phyloP scores from a whole-genome alignment of 2,113 vertebrate species.

The Balaenoptera acutorostrata region DNA sequence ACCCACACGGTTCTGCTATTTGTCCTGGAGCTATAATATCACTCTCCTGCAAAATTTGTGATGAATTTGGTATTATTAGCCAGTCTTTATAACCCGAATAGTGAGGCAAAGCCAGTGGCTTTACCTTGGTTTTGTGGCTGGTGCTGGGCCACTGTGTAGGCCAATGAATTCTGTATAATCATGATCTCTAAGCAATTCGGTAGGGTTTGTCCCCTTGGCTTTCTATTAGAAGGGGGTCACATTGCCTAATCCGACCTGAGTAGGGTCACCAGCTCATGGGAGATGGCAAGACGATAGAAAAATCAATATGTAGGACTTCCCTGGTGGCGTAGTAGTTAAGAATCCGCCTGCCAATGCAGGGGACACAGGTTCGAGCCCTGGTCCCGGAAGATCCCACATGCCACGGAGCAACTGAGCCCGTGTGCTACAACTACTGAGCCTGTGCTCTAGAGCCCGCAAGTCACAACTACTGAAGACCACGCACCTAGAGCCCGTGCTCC shows the following conservation, averaged over 20 bases:
- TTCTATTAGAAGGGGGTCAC: not conserved
- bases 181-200: not conserved
- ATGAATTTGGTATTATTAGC: not conserved
- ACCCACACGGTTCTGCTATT: not conserved
- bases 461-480: no score
- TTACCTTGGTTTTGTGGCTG: not conserved
- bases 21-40: not conserved
- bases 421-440: no score
- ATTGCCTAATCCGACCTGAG: not conserved
- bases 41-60: not conserved
- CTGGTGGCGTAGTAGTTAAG: no score
- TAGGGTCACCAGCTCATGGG: not conserved
- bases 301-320: no score
- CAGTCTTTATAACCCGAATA: not conserved
- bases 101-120: not conserved
- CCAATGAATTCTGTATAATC: not conserved
- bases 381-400: no score
- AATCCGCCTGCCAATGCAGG: no score
- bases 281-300: not conserved
- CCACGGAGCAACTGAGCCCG: no score
- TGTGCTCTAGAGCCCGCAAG: no score
- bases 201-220: not conserved
- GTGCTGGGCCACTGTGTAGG: rapidly evolving
- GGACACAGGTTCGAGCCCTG: no score
- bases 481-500: no score